Base-by-base conservation (phyloP, 2,797 vertebrate species). In the Characodon lateralis region DNA sequence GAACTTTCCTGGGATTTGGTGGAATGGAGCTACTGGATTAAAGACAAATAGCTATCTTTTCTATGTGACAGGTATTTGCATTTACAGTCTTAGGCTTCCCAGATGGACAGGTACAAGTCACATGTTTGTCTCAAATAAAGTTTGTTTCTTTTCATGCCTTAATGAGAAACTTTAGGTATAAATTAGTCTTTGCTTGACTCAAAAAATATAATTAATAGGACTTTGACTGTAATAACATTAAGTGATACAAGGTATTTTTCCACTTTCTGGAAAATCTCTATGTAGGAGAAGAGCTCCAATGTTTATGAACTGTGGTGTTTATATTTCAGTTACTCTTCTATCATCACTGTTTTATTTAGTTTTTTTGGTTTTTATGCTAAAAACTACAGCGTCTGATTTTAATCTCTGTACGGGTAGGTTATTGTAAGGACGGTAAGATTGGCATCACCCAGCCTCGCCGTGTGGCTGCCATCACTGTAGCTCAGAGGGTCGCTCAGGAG, bases 391-490 rank as follows among this genome's bases (percentile, higher is more conserved):
- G 22, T 7, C 1, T 5, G n/a, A 6, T 18, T 16, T 24, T 51
- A 3, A 5, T 51, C 2, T 55, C 74, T 70, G 13, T n/a, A 24
- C 12, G 5, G n/a, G 4, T 31, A 99, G 98, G 97, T 68, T 95
- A 98, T 76, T 96, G 95, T 73, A 89, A 93, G 86, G 85, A 95
- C 59, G 97, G 97, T 0, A 95, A 93, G 88, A 97, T 99, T 43
- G 97, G 95, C 0, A 92, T 99, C 78, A 99, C 98, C 0, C 98
- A 99, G 73, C 98, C 98, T 1, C 96, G 98, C 55, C 94, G 98
- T 0, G 97, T 99, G 41, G 98, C 98, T 74, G 98, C 98, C 83
- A 96, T 99, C 81, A 98, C 98, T 0, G 98, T 99, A 82, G 98
- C 98, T 0, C 97, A 98, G 91, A 95, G 98, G 74, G 97, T 99